These are phyloP conservation scores for Thamnophis sirtalis DNA, from an alignment of 2,113 vertebrate genomes.

Conservation along the genomic window DNA sequence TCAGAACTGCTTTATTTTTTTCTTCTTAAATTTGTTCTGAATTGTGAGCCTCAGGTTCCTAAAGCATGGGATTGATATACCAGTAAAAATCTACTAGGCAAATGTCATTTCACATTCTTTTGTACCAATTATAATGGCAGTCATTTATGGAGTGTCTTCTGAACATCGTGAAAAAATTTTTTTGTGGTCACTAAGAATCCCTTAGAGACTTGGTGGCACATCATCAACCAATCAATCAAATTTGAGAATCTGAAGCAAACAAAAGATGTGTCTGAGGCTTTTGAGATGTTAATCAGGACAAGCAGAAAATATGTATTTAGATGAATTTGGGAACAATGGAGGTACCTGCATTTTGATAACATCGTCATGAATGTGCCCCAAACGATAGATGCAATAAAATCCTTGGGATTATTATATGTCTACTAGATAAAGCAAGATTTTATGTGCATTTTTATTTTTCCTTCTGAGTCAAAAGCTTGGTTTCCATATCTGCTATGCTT, in stretches of 20 bases:
- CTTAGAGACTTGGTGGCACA: neutral
- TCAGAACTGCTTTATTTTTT: neutral
- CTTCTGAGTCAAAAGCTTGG: neutral
- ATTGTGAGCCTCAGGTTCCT: neutral
- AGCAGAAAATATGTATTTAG: neutral
- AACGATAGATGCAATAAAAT: neutral
- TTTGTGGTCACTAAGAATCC: neutral
- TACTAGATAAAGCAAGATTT: neutral
- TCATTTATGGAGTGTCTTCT: neutral
- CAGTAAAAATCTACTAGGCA: neutral
- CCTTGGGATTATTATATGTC: neutral
- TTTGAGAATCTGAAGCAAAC: neutral
- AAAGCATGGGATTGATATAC: neutral
- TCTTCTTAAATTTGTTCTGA: neutral
- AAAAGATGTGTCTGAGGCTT: neutral
- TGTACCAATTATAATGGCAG: too few relatives aligned
- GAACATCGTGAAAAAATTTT: neutral
- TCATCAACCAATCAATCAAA: neutral
- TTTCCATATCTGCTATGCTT: neutral
- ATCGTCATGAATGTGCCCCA: neutral
- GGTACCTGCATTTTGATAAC: neutral
- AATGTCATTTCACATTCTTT: neutral
- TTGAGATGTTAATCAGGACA: neutral
- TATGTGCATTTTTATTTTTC: neutral
- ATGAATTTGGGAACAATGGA: neutral